These are phyloP conservation scores for Pipra filicauda DNA, from an alignment of 2,113 vertebrate species.

Conservation along the genomic window DNA sequence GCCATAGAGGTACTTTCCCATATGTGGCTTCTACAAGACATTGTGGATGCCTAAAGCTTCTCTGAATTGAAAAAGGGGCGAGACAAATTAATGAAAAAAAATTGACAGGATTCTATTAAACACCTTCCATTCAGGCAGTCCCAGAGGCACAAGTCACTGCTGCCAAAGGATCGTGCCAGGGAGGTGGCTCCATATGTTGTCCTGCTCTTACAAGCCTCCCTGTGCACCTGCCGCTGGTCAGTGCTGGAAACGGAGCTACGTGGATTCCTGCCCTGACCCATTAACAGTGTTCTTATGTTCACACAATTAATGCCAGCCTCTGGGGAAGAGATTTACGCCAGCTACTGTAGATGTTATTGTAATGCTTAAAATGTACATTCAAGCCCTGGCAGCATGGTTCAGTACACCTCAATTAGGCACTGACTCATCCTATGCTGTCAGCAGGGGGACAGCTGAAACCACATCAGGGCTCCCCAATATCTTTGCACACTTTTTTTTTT, in stretches of 20 bases:
- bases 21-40: neutral
- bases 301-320: neutral
- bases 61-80: neutral
- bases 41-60: neutral
- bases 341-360: neutral
- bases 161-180: neutral
- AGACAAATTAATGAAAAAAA: constrained; percentile 8
- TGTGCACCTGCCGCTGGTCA: neutral
- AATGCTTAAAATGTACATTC: neutral
- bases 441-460: fast-evolving
- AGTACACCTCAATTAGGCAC: neutral
- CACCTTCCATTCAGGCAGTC: neutral
- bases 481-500: neutral
- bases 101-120: neutral
- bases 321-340: neutral
- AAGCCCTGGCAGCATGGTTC: neutral
- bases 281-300: constrained; percentile 1
- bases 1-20: neutral
- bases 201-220: neutral
- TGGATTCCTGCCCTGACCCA: constrained; percentile 14
- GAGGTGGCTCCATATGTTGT: neutral
- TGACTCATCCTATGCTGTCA: neutral
- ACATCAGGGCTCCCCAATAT: neutral
- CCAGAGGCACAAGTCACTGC: neutral
- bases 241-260: fast-evolving